Percentiles rank a stretch among this genome's conserved stretches.
Evolutionary conservation across 2,113 vertebrate species (phyloP).

Genomic region (Paraplagusia blochii): DNA sequence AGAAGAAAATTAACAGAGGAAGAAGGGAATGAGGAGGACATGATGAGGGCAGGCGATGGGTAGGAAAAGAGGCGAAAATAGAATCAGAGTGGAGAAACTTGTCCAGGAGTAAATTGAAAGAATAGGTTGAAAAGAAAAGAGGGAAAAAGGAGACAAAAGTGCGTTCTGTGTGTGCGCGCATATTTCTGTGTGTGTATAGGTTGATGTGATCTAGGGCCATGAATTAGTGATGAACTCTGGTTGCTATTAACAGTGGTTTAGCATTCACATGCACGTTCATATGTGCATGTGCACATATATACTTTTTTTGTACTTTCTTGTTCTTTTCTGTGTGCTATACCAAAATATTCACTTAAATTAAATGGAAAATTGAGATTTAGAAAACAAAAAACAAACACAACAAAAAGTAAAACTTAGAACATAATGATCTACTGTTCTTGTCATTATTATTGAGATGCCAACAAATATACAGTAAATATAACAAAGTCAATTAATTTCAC

Average conservation of each 20-base stretch:
- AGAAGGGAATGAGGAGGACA: constrained; percentile 5
- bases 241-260: constrained; percentile 48
- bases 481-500: no score
- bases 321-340: not conserved
- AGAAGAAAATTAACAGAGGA: constrained; percentile 35
- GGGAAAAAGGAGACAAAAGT: not conserved
- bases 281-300: constrained; percentile 7
- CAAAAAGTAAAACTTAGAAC: no score
- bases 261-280: constrained; percentile 15
- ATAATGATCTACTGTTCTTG: no score
- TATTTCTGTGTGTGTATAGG: constrained; percentile 14
- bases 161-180: not conserved
- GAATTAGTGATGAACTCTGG: constrained; percentile 65
- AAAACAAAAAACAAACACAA: no score
- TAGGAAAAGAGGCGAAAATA: constrained; percentile 7
- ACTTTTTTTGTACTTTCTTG: no score
- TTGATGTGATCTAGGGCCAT: constrained; percentile 53
- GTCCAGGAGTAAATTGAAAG: not conserved
- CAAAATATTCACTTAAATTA: no score
- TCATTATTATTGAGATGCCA: no score
- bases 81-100: constrained; percentile 11
- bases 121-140: not conserved
- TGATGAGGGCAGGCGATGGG: not conserved
- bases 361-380: no score
- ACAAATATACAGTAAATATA: no score